Percentiles rank a stretch among this genome's conserved stretches.
These are phyloP conservation scores for Yponomeuta sedellus DNA, from an alignment of 2,888 invertebrate species.

Conservation along the genomic window DNA sequence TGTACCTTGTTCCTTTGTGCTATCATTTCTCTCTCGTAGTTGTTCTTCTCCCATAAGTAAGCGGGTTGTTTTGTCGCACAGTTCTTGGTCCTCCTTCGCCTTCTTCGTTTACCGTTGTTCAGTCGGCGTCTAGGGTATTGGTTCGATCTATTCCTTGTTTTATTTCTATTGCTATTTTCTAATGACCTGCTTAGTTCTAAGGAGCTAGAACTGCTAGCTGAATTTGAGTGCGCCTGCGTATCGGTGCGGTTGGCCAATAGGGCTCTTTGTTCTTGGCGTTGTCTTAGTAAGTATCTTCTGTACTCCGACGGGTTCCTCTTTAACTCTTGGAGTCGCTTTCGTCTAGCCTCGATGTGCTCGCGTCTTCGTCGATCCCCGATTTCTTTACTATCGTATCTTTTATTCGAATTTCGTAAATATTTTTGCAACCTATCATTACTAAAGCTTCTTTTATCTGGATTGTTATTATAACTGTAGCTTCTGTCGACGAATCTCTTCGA, in stretches of 20 bases:
- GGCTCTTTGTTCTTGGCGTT: constrained; percentile 51
- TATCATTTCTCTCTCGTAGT: constrained; percentile 1
- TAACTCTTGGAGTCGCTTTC: constrained; percentile 51
- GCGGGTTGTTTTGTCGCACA: constrained; percentile 69
- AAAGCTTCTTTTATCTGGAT: constrained; percentile 37
- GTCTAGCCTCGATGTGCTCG: constrained; percentile 53
- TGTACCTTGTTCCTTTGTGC: background rate
- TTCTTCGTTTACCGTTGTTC: constrained; percentile 53
- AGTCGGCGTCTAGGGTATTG: constrained; percentile 43
- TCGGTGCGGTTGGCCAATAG: constrained; percentile 25
- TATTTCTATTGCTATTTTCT: constrained; percentile 29
- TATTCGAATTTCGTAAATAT: constrained; percentile 60
- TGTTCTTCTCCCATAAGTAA: constrained; percentile 52
- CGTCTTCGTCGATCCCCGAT: constrained; percentile 63
- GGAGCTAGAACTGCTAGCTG: constrained; percentile 49
- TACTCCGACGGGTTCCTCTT: constrained; percentile 59
- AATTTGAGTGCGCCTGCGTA: constrained; percentile 26
- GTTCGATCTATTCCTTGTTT: constrained; percentile 36
- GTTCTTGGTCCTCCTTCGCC: constrained; percentile 34
- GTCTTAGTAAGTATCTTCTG: constrained; percentile 48
- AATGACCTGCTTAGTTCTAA: constrained; percentile 36
- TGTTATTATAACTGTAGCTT: constrained; percentile 31
- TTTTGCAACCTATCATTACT: constrained; percentile 61
- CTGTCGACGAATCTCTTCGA: constrained; percentile 46
- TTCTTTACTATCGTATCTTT: constrained; percentile 78